These are phyloP conservation scores for Brienomyrus brachyistius DNA, from an alignment of 2,113 vertebrate species.

Conservation along the genomic window DNA sequence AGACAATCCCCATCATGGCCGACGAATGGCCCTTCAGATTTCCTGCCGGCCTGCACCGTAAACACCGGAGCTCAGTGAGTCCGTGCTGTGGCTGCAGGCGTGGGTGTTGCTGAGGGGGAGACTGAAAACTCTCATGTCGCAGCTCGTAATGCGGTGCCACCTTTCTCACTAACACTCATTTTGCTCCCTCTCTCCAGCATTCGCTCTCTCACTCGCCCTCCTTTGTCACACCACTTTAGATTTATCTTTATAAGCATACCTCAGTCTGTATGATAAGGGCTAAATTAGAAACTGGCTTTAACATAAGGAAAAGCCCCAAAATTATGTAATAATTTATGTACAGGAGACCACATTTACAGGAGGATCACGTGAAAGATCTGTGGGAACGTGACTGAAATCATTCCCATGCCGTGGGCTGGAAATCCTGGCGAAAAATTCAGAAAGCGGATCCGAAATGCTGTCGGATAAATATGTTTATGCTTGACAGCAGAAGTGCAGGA, in stretches of 20 bases:
- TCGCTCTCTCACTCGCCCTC: background rate
- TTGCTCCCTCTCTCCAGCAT: background rate
- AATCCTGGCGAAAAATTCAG: background rate
- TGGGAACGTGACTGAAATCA: background rate
- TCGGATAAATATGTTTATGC: background rate
- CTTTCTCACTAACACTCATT: background rate
- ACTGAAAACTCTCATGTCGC: background rate
- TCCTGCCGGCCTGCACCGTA: background rate
- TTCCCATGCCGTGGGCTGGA: background rate
- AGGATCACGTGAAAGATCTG: background rate
- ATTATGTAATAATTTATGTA: constrained; percentile 15
- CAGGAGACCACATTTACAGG: background rate
- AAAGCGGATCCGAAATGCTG: background rate
- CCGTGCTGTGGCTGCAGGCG: background rate
- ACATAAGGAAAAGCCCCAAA: constrained; percentile 38
- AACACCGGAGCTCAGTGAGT: background rate
- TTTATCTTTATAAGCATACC: constrained; percentile 34
- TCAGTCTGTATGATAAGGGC: constrained; percentile 28
- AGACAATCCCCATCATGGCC: background rate
- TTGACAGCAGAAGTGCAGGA: background rate
- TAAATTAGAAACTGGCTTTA: constrained; percentile 50
- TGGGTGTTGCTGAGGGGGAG: background rate
- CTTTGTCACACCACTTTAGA: background rate
- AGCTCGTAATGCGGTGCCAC: background rate
- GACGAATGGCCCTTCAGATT: background rate